Conservation (phyloP, 53 echinoderm and acorn worm species). For the Antedon mediterranea region DNA sequence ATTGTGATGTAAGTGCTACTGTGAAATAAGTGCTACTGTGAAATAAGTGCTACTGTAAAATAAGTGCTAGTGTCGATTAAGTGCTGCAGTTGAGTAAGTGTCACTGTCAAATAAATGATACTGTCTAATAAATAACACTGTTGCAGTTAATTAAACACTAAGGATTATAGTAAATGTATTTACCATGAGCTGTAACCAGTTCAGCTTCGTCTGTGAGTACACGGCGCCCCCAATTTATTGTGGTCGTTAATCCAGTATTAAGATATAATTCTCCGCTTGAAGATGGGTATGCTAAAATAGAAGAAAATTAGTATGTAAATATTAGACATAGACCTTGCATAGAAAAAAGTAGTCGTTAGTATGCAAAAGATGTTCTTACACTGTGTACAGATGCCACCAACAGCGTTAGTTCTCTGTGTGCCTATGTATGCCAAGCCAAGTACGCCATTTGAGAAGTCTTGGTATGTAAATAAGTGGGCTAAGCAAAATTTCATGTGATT, state of each 20-base stretch:
- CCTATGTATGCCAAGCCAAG: slow-evolving; percentile 87
- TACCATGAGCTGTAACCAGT: slow-evolving; percentile 92
- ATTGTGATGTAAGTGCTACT: not conserved
- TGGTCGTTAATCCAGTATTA: slow-evolving; percentile 91
- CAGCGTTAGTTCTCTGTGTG: slow-evolving; percentile 78
- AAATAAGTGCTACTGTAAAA: no score
- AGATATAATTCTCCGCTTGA: slow-evolving; percentile 59
- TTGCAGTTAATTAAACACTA: not conserved
- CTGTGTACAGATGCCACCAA: slow-evolving; percentile 78
- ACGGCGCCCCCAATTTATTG: slow-evolving; percentile 80
- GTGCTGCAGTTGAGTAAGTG: no score
- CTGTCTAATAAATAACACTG: not conserved
- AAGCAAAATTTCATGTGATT: slow-evolving; percentile 66
- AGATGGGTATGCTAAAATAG: slow-evolving; percentile 35
- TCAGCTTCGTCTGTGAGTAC: slow-evolving; percentile 91
- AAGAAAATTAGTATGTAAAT: not conserved
- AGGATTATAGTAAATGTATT: slow-evolving; percentile 1
- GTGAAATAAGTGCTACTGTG: no score
- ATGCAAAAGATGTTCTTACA: slow-evolving; percentile 14
- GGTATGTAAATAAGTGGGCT: slow-evolving; percentile 85
- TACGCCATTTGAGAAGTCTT: slow-evolving; percentile 80
- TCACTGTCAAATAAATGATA: no score
- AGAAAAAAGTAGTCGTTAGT: no score
- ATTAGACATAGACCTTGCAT: no score
- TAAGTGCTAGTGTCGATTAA: no score